These are phyloP conservation scores for Timema podura DNA, from an alignment of 2,888 invertebrate species.

Conservation along the genomic window DNA sequence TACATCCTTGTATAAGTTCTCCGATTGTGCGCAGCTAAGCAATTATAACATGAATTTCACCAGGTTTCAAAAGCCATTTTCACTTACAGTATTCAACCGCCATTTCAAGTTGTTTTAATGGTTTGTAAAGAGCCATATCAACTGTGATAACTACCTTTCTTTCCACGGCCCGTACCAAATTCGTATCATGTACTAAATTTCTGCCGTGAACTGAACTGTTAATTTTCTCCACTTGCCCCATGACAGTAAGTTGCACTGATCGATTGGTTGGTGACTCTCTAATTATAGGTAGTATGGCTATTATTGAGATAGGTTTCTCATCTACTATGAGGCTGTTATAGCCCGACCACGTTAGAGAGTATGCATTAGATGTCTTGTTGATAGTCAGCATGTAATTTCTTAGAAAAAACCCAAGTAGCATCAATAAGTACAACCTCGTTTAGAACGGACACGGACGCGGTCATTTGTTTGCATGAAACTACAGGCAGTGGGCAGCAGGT, in stretches of 20 bases:
- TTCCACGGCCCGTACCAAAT: no score
- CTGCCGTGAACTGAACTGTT: no score
- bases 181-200: no score
- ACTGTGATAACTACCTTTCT: no score
- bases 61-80: no score
- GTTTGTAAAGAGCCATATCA: no score
- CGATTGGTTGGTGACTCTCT: not conserved
- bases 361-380: no score
- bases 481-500: not conserved
- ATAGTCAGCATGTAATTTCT: not conserved
- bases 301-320: not conserved
- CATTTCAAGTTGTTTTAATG: no score
- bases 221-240: not conserved
- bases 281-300: not conserved
- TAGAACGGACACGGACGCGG: not conserved
- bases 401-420: not conserved
- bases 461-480: not conserved
- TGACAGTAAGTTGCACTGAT: not conserved
- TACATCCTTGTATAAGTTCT: no score
- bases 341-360: not conserved
- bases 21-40: no score
- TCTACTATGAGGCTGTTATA: not conserved
- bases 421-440: not conserved
- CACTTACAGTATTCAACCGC: no score
- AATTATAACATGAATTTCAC: no score